Evolutionary conservation across 2,888 invertebrate species (phyloP), one percentile per base, ranked within the genome.

Genomic region (Leucophora obtusa): DNA sequence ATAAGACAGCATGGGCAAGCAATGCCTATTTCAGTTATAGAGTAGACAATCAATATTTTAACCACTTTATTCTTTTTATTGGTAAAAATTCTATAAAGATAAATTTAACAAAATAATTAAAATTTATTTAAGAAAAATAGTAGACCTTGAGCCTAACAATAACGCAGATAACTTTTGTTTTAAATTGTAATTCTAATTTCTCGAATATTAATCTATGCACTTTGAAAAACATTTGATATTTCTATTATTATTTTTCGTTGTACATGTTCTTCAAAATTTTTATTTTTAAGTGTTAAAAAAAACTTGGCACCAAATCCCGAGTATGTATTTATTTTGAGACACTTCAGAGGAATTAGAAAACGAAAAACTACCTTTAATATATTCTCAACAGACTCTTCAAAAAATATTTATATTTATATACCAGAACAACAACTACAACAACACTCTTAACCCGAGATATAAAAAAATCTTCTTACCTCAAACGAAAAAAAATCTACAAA

Each of bases 351-450:
- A 35, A 60, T 66, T 66, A 66, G 15, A 33, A 66, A 35, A 54
- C 14, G n/a, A n/a, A 33, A 58, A 50, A 15, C 21, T 60, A 68
- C 56, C 56, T 77, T 58, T 15, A 70, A 70, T 74, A 33, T 66
- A 70, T 60, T 54, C 71, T 77, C 77, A 77, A 74, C 80, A 80
- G 72, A 80, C 77, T 82, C 74, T 74, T 78, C 73, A 71, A 56
- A 50, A 50, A 15, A 73, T 56, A 56, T 28, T 35, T 53, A 53
- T 28, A 28, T 28, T 6, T 28, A 28, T 28, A 28, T 28, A 72
- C 68, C 75, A 68, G 72, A 68, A 81, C 77, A 50, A 58, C 24
- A 21, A 75, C 70, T 51, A 71, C 53, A 51, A 69, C 62, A 73
- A 69, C 69, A 78, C 77, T 81, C 58, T 69, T 47, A 68, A 60